These are phyloP conservation scores for Idaea biselata DNA, from an alignment of 2,888 invertebrate genomes.

Conservation along the genomic window DNA sequence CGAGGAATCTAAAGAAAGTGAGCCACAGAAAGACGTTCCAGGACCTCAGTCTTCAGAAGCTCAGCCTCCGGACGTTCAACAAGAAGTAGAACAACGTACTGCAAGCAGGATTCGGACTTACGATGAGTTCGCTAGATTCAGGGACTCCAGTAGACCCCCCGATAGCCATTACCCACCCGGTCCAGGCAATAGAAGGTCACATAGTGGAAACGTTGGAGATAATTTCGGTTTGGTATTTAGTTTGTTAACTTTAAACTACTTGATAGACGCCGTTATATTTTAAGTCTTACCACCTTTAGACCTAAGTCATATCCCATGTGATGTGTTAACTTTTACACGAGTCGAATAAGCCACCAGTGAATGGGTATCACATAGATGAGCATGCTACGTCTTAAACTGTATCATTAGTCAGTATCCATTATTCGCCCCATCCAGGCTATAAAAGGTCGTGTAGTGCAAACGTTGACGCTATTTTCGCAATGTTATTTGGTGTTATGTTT, in stretches of 20 bases:
- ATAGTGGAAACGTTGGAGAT: slow-evolving; percentile 7
- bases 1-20: slow-evolving; percentile 11
- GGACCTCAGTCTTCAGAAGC: slow-evolving; percentile 9
- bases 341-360: too few species aligned
- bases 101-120: slow-evolving; percentile 47
- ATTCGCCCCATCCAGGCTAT: too few species aligned
- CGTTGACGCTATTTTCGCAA: too few species aligned
- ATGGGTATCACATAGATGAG: too few species aligned
- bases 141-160: slow-evolving; percentile 45
- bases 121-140: slow-evolving; percentile 44
- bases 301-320: too few species aligned
- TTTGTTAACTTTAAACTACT: background rate
- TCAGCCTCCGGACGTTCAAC: slow-evolving; percentile 9
- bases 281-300: too few species aligned
- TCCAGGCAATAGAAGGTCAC: slow-evolving; percentile 26
- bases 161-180: slow-evolving; percentile 46
- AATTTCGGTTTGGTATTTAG: slow-evolving; percentile 13
- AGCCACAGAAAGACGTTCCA: slow-evolving; percentile 12
- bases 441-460: too few species aligned
- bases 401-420: too few species aligned
- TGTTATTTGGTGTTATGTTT: too few species aligned
- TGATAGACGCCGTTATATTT: background rate
- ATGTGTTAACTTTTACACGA: too few species aligned
- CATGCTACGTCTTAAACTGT: too few species aligned
- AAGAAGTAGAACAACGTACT: slow-evolving; percentile 21